Percentiles rank a stretch among this genome's conserved stretches.
phyloP scores from a whole-genome alignment of 2,888 invertebrate species.

The Apodemia hepburni region DNA sequence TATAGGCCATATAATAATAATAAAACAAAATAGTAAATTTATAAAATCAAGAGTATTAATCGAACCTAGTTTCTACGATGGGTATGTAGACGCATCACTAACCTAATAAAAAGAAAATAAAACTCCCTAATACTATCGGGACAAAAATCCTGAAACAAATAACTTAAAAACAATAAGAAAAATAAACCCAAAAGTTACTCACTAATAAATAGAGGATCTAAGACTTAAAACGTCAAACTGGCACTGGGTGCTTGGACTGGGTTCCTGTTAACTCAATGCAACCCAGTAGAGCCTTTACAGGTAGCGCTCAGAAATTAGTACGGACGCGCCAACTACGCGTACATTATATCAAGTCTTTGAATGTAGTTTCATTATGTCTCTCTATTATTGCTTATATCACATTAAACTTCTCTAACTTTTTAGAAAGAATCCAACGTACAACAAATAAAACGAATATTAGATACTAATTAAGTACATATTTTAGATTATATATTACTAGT shows the following conservation, averaged over 20 bases:
- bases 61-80: conserved; percentile 68
- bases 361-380: conserved; percentile 61
- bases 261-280: conserved; percentile 32
- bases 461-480: conserved; percentile 75
- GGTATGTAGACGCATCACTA: conserved; percentile 69
- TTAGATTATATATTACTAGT: conserved; percentile 47
- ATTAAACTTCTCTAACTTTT: conserved; percentile 63
- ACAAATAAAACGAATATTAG: conserved; percentile 67
- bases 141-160: conserved; percentile 80
- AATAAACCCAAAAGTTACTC: conserved; percentile 78
- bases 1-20: conserved; percentile 70
- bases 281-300: conserved; percentile 25
- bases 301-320: not conserved
- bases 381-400: conserved; percentile 78
- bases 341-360: conserved; percentile 37
- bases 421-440: conserved; percentile 67
- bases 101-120: conserved; percentile 78
- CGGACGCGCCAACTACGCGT: conserved; percentile 36
- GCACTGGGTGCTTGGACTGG: conserved; percentile 12
- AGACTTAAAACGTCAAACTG: conserved; percentile 59
- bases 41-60: conserved; percentile 75
- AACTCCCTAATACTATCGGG: conserved; percentile 80
- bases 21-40: conserved; percentile 74
- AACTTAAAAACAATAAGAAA: conserved; percentile 80
- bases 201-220: conserved; percentile 77